Evolutionary conservation across 2,113 vertebrate species (phyloP).

Genomic region (Chaenogobius annularis): DNA sequence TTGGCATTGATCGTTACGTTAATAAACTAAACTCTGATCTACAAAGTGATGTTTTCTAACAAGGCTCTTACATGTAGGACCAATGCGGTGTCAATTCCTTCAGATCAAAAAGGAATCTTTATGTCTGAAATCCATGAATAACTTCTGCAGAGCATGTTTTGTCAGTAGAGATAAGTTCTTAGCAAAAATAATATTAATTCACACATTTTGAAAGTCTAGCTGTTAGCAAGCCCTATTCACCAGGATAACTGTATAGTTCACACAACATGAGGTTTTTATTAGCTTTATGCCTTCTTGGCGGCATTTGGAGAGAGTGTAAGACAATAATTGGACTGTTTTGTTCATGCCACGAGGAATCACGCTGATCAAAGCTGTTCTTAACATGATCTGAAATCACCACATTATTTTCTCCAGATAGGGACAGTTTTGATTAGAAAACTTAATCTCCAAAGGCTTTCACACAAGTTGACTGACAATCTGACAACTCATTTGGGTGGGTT

Average conservation of each 20-base stretch:
- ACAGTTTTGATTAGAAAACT: neutral
- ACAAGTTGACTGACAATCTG: neutral
- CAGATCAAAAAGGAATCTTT: too few relatives aligned
- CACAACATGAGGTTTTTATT: neutral
- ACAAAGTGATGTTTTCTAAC: too few relatives aligned
- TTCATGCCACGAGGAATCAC: neutral
- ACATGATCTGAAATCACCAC: neutral
- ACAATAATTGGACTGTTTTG: slow-evolving; percentile 3
- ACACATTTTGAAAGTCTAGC: neutral
- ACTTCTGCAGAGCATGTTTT: too few relatives aligned
- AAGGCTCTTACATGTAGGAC: too few relatives aligned
- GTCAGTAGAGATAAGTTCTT: too few relatives aligned
- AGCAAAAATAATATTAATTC: too few relatives aligned
- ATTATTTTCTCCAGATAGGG: neutral
- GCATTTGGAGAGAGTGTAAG: neutral
- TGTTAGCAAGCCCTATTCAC: neutral
- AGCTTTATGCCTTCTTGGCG: neutral
- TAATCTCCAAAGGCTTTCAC: neutral
- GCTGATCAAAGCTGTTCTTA: neutral
- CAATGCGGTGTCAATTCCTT: too few relatives aligned
- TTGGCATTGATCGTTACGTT: too few relatives aligned
- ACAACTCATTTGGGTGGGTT: neutral
- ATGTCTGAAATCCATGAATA: too few relatives aligned
- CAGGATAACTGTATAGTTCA: neutral
- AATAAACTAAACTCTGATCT: too few relatives aligned